A percentile compares a stretch with the other conserved stretches of the same genome.
Evolutionary conservation across 2,888 invertebrate genomes (phyloP).

Genomic region (Campoplex nolae): DNA sequence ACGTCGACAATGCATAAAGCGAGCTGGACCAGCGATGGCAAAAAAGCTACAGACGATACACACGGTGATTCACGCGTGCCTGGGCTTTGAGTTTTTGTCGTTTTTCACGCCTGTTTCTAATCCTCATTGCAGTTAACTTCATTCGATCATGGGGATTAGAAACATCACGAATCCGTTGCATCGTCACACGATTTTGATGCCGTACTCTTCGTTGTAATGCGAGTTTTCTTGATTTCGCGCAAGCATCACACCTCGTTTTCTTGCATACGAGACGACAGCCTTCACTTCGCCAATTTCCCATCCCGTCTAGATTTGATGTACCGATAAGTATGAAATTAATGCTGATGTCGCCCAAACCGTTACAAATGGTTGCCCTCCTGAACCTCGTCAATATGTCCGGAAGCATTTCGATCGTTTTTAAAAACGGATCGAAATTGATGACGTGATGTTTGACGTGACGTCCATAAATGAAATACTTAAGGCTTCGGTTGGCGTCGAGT

Average conservation of each 20-base stretch:
- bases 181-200: not conserved
- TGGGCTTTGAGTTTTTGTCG: slow-evolving; percentile 37
- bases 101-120: slow-evolving; percentile 27
- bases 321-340: slow-evolving; percentile 10
- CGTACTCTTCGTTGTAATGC: not conserved
- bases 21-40: too few species aligned
- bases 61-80: slow-evolving; percentile 18
- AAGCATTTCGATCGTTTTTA: slow-evolving; percentile 20
- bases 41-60: too few species aligned
- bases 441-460: slow-evolving; percentile 18
- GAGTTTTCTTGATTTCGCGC: slow-evolving; percentile 5
- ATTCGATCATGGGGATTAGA: slow-evolving; percentile 32
- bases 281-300: slow-evolving; percentile 22
- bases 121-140: slow-evolving; percentile 42
- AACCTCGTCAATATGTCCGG: slow-evolving; percentile 13
- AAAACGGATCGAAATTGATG: slow-evolving; percentile 12
- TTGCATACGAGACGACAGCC: slow-evolving; percentile 7
- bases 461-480: slow-evolving; percentile 26
- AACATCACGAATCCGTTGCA: slow-evolving; percentile 11
- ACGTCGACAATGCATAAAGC: too few species aligned
- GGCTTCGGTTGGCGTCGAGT: slow-evolving; percentile 20
- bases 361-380: not conserved
- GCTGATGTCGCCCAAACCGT: slow-evolving; percentile 3
- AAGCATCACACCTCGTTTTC: slow-evolving; percentile 20
- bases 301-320: not conserved